A percentile compares a stretch with the other conserved stretches of the same genome.
Evolutionary conservation across 2,797 vertebrate genomes (phyloP).

Genomic region (Silurus aristotelis): DNA sequence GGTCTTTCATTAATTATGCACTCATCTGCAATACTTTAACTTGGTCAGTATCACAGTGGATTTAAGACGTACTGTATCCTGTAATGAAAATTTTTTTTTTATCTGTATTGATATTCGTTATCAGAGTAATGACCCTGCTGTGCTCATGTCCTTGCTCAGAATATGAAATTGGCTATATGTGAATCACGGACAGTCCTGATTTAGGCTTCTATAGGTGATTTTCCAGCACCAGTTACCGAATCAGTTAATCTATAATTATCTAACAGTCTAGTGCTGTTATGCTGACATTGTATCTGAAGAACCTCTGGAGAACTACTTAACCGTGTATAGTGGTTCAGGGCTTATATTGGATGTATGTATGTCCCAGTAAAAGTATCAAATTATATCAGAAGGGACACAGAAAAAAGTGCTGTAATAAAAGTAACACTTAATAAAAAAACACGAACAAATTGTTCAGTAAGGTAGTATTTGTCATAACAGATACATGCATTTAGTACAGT

Average conservation of each 20-base stretch:
- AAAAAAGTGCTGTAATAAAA: not conserved
- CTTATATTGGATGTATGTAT: not conserved
- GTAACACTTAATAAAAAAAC: not conserved
- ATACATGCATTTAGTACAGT: not conserved
- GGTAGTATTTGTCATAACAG: not conserved
- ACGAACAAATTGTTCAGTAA: not conserved
- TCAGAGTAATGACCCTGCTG: not conserved
- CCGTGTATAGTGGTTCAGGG: conserved; percentile 60
- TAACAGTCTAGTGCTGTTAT: not conserved
- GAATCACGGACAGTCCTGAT: not conserved
- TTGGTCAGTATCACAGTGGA: not conserved
- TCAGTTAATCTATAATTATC: not conserved
- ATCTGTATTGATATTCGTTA: not conserved
- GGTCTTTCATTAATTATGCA: not conserved
- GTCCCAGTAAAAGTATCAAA: not conserved
- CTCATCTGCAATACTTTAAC: not conserved
- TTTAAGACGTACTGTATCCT: not conserved
- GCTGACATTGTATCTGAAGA: not conserved
- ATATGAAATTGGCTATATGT: not conserved
- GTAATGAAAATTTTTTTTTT: too few species aligned
- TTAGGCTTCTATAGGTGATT: not conserved
- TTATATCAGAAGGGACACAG: not conserved
- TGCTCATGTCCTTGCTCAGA: not conserved
- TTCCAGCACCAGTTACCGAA: not conserved
- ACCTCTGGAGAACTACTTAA: conserved; percentile 58